Evolutionary conservation across 2,888 invertebrate species (phyloP).

Genomic region (Thelaira solivaga): DNA sequence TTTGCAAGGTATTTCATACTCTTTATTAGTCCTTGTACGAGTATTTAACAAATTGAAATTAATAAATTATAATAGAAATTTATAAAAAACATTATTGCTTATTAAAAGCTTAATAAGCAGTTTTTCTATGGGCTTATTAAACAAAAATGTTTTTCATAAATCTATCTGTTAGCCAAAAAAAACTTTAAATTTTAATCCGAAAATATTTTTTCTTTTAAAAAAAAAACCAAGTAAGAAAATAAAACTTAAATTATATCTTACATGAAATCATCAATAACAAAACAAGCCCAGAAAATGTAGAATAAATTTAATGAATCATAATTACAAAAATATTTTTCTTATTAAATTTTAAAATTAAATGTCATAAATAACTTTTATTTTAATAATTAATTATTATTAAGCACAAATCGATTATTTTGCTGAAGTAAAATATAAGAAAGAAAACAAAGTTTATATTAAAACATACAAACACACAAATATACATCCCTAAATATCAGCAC

Average conservation of each 20-base stretch:
- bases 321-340: neutral
- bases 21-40: too few relatives aligned
- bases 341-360: neutral
- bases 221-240: too few relatives aligned
- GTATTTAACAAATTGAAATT: too few relatives aligned
- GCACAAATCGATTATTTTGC: slow-evolving; percentile 20
- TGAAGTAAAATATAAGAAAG: neutral
- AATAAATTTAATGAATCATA: slow-evolving; percentile 37
- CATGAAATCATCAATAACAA: slow-evolving; percentile 13
- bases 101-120: too few relatives aligned
- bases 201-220: too few relatives aligned
- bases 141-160: too few relatives aligned
- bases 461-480: neutral
- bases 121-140: too few relatives aligned
- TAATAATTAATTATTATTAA: slow-evolving; percentile 50
- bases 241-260: neutral
- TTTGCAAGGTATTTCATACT: too few relatives aligned
- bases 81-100: too few relatives aligned
- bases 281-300: neutral
- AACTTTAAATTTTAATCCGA: too few relatives aligned
- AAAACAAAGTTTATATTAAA: slow-evolving; percentile 34
- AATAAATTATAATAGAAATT: too few relatives aligned
- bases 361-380: slow-evolving; percentile 14
- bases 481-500: slow-evolving; percentile 60
- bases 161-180: too few relatives aligned